Conservation (phyloP, 2,797 vertebrate genomes). For the Periparus ater region DNA sequence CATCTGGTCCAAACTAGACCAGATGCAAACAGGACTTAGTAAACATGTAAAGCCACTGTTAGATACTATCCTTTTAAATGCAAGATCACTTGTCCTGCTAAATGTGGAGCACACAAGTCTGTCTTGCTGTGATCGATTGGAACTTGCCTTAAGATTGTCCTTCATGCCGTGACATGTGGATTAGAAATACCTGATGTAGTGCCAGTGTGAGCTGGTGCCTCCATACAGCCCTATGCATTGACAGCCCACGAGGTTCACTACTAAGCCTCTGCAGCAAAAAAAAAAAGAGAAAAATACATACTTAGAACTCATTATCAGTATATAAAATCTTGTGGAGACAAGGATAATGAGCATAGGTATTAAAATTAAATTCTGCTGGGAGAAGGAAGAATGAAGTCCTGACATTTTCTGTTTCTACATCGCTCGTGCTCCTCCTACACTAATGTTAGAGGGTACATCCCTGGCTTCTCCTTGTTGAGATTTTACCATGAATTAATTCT, state of each 20-base stretch:
- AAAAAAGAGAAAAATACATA: not conserved
- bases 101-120: not conserved
- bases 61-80: not conserved
- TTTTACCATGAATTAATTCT: not conserved
- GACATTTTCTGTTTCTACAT: not conserved
- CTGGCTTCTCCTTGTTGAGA: not conserved
- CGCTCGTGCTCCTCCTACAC: fast-evolving
- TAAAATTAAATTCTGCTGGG: not conserved
- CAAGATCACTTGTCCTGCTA: not conserved
- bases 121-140: not conserved
- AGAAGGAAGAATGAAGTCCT: not conserved
- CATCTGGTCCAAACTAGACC: not conserved
- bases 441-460: not conserved
- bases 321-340: not conserved
- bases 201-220: not conserved
- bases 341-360: not conserved
- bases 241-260: not conserved
- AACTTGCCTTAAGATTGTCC: not conserved
- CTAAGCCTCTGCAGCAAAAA: not conserved
- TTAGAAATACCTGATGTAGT: not conserved
- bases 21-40: not conserved
- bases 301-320: not conserved
- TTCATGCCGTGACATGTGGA: fast-evolving
- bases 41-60: not conserved
- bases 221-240: fast-evolving